Percentiles rank a stretch among this genome's conserved stretches.
Evolutionary conservation across 1,140 invertebrate genomes (phyloP).

Genomic region (Drosophila serrata): DNA sequence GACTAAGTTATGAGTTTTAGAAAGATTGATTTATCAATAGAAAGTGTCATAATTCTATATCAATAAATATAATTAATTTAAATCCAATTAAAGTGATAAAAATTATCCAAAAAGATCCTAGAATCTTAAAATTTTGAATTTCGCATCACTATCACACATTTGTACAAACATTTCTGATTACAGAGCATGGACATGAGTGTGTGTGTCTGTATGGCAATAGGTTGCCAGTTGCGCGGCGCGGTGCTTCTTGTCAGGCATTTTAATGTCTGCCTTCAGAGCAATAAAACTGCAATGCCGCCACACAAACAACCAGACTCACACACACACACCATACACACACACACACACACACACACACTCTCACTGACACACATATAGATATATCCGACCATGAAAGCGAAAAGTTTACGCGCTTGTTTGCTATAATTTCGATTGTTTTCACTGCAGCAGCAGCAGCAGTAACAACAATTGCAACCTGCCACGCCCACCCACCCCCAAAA

Average conservation of each 20-base stretch:
- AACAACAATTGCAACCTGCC: slow-evolving; percentile 13
- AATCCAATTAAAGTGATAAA: neutral
- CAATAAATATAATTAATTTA: neutral
- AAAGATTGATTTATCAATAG: too few species aligned
- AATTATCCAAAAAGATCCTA: neutral
- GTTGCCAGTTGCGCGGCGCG: slow-evolving; percentile 56
- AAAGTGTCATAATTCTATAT: too few species aligned
- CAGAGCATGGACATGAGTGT: slow-evolving; percentile 11
- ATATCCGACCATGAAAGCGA: slow-evolving; percentile 66
- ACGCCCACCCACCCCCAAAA: slow-evolving; percentile 19
- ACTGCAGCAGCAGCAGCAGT: slow-evolving; percentile 48
- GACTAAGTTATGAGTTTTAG: too few species aligned
- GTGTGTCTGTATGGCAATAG: slow-evolving; percentile 51
- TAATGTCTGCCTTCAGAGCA: slow-evolving; percentile 64
- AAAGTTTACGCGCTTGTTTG: slow-evolving; percentile 82
- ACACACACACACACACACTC: slow-evolving; percentile 25
- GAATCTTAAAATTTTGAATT: neutral
- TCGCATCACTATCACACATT: slow-evolving; percentile 18
- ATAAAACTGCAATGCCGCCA: slow-evolving; percentile 63
- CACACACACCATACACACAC: neutral
- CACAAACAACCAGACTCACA: slow-evolving; percentile 26
- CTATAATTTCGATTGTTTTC: slow-evolving; percentile 83
- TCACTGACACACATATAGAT: slow-evolving; percentile 24
- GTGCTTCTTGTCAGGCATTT: slow-evolving; percentile 75
- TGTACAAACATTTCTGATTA: slow-evolving; percentile 27